These are phyloP conservation scores for Leptinotarsa rubiginosa DNA, from an alignment of 2,888 invertebrate species.

Conservation along the genomic window DNA sequence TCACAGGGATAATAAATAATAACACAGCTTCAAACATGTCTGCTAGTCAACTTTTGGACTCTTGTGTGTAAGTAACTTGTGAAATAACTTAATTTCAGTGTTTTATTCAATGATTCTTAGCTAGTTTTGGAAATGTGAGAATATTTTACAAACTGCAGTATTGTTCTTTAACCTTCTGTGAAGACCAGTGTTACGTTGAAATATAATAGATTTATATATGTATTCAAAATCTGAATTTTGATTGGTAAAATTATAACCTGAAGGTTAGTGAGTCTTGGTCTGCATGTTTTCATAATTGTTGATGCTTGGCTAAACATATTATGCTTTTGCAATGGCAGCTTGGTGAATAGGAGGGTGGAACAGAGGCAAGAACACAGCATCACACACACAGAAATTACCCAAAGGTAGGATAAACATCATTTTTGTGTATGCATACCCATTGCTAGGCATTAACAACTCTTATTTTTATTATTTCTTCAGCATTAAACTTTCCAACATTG, in stretches of 20 bases:
- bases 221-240: constrained; percentile 14
- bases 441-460: constrained; percentile 1
- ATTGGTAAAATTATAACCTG: constrained; percentile 11
- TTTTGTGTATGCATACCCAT: constrained; percentile 42
- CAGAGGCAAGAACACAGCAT: constrained; percentile 77
- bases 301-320: constrained; percentile 56
- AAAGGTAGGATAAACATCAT: constrained; percentile 68
- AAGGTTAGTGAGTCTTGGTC: constrained; percentile 34
- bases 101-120: not conserved
- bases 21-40: constrained; percentile 68
- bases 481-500: not conserved
- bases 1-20: constrained; percentile 57
- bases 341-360: constrained; percentile 77
- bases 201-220: not conserved
- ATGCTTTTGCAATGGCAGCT: constrained; percentile 67
- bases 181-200: not conserved
- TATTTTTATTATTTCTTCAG: not conserved
- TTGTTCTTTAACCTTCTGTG: not conserved
- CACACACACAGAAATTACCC: constrained; percentile 76
- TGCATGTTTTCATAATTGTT: constrained; percentile 34
- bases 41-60: constrained; percentile 75
- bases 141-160: not conserved
- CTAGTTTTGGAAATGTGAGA: not conserved
- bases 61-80: constrained; percentile 72
- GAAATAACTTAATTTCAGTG: constrained; percentile 10